phyloP scores from a whole-genome alignment of 2,797 vertebrate species.

The Percopsis omiscomaycus region DNA sequence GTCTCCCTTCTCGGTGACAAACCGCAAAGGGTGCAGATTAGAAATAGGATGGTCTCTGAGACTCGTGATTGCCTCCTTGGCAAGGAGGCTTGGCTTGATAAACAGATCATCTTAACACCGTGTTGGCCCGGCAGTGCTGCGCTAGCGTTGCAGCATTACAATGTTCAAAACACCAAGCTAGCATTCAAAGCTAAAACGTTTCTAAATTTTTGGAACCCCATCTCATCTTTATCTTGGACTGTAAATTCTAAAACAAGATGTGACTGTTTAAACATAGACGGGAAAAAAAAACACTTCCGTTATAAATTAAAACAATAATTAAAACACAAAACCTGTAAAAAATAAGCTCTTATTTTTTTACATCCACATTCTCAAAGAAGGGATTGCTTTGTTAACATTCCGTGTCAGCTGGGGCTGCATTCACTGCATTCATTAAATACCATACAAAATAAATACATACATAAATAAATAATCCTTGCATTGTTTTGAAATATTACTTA shows the following conservation, averaged over 20 bases:
- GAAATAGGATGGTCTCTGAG: slow-evolving; percentile 55
- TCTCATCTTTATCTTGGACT: slow-evolving; percentile 32
- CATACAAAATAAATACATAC: slow-evolving; percentile 71
- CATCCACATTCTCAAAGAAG: slow-evolving; percentile 58
- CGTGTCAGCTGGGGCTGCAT: slow-evolving; percentile 65
- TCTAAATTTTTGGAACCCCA: slow-evolving; percentile 25
- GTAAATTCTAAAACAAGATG: slow-evolving; percentile 54
- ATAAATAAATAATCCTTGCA: slow-evolving; percentile 77
- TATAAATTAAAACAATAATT: slow-evolving; percentile 64
- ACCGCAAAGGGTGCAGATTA: slow-evolving; percentile 69
- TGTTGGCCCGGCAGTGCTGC: slow-evolving; percentile 44
- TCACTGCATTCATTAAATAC: slow-evolving; percentile 69
- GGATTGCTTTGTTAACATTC: slow-evolving; percentile 60
- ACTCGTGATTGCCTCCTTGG: slow-evolving; percentile 59
- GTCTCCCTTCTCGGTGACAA: slow-evolving; percentile 42
- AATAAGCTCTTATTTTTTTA: slow-evolving; percentile 57
- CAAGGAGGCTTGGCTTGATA: slow-evolving; percentile 58
- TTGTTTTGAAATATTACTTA: slow-evolving; percentile 63
- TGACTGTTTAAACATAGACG: slow-evolving; percentile 43
- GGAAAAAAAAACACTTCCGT: slow-evolving; percentile 58
- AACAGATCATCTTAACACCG: slow-evolving; percentile 52
- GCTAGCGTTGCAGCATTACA: slow-evolving; percentile 33
- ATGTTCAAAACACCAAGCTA: slow-evolving; percentile 50
- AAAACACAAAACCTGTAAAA: slow-evolving; percentile 53
- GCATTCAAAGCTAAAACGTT: slow-evolving; percentile 48